Base-by-base conservation (phyloP, 2,888 invertebrate genomes). In the Clitarchus hookeri region DNA sequence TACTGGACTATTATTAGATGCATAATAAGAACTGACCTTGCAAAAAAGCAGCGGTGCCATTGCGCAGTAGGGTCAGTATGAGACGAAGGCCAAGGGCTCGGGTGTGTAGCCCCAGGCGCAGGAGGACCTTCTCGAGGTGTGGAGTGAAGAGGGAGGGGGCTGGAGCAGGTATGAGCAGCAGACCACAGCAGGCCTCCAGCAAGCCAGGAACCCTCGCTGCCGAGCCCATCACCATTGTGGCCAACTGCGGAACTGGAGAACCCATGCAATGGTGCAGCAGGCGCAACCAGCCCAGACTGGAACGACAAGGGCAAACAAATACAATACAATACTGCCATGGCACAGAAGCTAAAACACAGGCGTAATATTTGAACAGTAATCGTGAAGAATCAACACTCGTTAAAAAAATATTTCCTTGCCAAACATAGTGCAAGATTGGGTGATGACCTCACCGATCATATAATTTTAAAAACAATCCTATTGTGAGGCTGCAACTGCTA, bases 231-330 rank as follows among this genome's bases (percentile, higher is more conserved):
- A 95, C 92, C 2, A 88, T 89, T 25, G 91, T 11, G 65, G 89
- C 89, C 87, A 92, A 91, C 89, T 93, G 92, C 84, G 88, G 89
- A 85, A 91, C 91, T 84, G 92, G 91, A 44, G 92, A 90, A 90
- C 89, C 90, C 88, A 97, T 94, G 90, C 97, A 97, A 89, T 96
- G 96, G 88, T 97, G 95, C 82, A 98, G 92, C 88, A 98, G 94
- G 88, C 96, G 93, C 88, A 97, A 93, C 98, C 98, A 98, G 87
- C 97, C 96, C 90, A 96, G 94, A 91, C 97, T 96, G 89, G 85
- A 85, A 84, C 23, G 44, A 82, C 16, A 48, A 36, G 36, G 1
- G 36, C 4, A 36, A 36, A 36, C 36, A 36, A 36, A 36, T 36
- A 36, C 36, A 3, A 36, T 36, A 36, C 36, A 3, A 36, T 36